Conservation (phyloP, 2,888 invertebrate species). For the Ochropleura plecta region DNA sequence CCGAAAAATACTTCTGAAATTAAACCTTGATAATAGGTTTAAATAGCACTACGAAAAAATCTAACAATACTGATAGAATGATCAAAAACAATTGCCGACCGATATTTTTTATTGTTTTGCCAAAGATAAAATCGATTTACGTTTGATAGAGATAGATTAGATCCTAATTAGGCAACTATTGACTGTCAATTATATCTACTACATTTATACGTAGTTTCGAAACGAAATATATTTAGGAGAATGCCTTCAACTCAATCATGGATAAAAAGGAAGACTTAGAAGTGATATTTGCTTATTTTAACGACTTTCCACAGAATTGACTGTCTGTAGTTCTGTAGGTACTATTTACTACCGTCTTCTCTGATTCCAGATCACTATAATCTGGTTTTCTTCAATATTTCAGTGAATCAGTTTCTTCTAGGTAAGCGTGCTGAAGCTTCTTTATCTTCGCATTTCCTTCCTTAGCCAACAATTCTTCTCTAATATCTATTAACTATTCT, state of each 20-base stretch:
- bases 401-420: not conserved
- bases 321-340: not conserved
- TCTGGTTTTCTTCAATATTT: not conserved
- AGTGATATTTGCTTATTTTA: not conserved
- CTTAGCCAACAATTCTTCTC: not conserved
- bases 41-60: constrained; percentile 6
- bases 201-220: not conserved
- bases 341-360: not conserved
- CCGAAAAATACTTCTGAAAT: not conserved
- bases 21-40: not conserved
- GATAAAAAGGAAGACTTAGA: not conserved
- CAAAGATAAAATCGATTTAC: constrained; percentile 31
- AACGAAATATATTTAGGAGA: not conserved
- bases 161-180: constrained; percentile 26
- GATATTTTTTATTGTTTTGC: constrained; percentile 24
- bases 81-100: constrained; percentile 15
- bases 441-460: no score
- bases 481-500: not conserved
- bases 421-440: not conserved
- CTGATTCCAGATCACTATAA: not conserved
- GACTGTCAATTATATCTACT: not conserved
- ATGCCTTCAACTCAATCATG: not conserved
- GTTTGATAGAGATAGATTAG: constrained; percentile 25
- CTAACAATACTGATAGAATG: not conserved
- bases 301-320: not conserved